Evolutionary conservation across 64 coral and sea anemone species (phyloP).

Genomic region (Stylophora pistillata): DNA sequence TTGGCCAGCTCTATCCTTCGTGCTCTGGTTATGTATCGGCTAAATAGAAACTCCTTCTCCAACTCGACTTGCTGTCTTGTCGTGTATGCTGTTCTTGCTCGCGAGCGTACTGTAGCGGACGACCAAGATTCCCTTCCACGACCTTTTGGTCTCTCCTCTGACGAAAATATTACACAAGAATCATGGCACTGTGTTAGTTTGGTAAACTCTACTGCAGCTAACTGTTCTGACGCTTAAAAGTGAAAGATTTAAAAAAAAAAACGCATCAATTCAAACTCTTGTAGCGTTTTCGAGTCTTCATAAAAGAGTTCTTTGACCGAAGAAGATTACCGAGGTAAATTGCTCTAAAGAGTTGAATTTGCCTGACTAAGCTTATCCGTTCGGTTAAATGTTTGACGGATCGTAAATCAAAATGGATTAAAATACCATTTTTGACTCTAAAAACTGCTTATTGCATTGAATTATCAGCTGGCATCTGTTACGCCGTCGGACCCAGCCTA

Average conservation of each 20-base stretch:
- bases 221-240: neutral
- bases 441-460: neutral
- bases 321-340: neutral
- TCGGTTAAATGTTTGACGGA: constrained; percentile 16
- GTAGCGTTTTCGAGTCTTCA: neutral
- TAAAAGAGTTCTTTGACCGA: neutral
- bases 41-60: constrained; percentile 88
- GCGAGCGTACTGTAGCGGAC: constrained; percentile 78
- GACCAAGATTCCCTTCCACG: constrained; percentile 68
- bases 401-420: constrained; percentile 51
- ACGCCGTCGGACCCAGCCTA: neutral
- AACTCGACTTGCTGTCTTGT: constrained; percentile 82
- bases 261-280: neutral
- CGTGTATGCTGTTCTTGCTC: constrained; percentile 84
- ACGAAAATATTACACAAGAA: neutral
- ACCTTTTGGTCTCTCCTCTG: constrained; percentile 27
- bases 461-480: constrained; percentile 12
- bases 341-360: neutral
- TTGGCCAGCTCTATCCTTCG: constrained; percentile 81
- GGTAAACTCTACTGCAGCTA: neutral
- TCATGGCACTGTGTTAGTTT: neutral
- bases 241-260: neutral
- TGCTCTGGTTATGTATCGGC: constrained; percentile 76
- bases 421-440: constrained; percentile 25
- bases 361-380: constrained; percentile 36